These are phyloP conservation scores for Polypedilum pembai DNA, from an alignment of 1,140 invertebrate species.

Conservation along the genomic window DNA sequence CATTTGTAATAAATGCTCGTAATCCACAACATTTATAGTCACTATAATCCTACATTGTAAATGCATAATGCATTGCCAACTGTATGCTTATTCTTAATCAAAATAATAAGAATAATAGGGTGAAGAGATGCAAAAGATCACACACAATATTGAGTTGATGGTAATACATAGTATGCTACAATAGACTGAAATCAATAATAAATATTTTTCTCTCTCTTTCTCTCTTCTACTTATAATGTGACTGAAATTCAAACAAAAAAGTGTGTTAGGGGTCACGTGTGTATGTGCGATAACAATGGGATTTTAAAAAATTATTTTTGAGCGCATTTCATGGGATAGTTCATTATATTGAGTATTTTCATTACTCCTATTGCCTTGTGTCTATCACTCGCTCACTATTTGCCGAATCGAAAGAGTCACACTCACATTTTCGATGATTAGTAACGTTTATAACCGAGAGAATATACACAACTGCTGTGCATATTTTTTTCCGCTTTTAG, in stretches of 20 bases:
- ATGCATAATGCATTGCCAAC: background rate
- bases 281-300: conserved; percentile 13
- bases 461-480: conserved; percentile 21
- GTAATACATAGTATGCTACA: conserved; percentile 21
- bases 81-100: background rate
- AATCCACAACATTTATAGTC: background rate
- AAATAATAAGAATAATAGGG: conserved; percentile 18
- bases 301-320: background rate
- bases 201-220: background rate
- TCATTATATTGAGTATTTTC: conserved; percentile 2
- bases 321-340: conserved; percentile 8
- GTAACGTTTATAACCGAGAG: conserved; percentile 2
- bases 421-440: background rate
- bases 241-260: conserved; percentile 4
- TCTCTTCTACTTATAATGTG: background rate
- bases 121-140: conserved; percentile 24
- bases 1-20: conserved; percentile 24
- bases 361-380: background rate
- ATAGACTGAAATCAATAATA: conserved; percentile 14
- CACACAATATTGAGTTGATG: conserved; percentile 21
- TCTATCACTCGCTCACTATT: background rate
- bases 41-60: too few species aligned
- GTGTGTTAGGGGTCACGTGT: conserved; percentile 25
- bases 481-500: conserved; percentile 11
- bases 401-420: conserved; percentile 23